phyloP scores from a whole-genome alignment of 1,140 invertebrate genomes.

The Sarcophaga bullata region DNA sequence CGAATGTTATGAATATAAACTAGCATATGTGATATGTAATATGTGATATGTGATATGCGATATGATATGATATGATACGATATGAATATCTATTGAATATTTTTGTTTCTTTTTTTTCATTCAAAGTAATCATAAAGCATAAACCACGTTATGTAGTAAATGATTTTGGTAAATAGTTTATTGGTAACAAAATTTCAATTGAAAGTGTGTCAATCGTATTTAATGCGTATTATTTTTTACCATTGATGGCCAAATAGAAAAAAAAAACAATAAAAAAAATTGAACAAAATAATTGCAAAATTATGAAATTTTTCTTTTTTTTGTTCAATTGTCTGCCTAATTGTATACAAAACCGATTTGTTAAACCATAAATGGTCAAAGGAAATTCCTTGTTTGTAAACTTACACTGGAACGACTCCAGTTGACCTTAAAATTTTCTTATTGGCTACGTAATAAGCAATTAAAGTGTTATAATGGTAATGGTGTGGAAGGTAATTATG shows the following conservation, averaged over 20 bases:
- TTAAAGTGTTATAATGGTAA: background rate
- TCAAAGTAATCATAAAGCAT: too few species aligned
- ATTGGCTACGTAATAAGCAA: background rate
- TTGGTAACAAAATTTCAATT: background rate
- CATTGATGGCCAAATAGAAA: too few species aligned
- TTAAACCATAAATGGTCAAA: background rate
- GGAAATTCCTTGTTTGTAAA: background rate
- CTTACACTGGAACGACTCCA: background rate
- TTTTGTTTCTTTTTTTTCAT: too few species aligned
- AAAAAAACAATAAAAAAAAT: too few species aligned
- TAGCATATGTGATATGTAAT: too few species aligned
- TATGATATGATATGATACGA: too few species aligned
- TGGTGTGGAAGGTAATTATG: background rate
- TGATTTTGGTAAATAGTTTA: slow-evolving; percentile 1
- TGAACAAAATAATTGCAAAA: background rate
- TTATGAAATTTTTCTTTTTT: background rate
- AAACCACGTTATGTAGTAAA: too few species aligned
- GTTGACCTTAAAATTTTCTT: background rate
- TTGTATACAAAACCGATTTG: background rate
- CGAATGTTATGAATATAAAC: too few species aligned
- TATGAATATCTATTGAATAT: too few species aligned
- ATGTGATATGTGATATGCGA: too few species aligned
- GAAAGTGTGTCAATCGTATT: background rate
- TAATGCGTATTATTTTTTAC: too few species aligned
- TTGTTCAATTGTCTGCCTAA: background rate